Evolutionary conservation across 1,140 invertebrate species (phyloP).

Genomic region (Nephila pilipes): DNA sequence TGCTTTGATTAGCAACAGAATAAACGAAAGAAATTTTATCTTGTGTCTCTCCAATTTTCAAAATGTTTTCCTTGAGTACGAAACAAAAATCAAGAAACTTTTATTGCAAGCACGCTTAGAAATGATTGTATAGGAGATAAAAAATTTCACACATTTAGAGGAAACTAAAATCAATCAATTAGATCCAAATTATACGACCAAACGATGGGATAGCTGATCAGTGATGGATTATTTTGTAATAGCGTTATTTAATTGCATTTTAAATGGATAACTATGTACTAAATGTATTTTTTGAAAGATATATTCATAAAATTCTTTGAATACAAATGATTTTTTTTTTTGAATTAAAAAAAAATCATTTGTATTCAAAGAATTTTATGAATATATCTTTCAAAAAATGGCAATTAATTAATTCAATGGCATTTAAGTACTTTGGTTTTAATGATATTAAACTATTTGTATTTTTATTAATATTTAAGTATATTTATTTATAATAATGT

Average conservation of each 20-base stretch:
- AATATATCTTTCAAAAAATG: no score
- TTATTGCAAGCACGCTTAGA: not conserved
- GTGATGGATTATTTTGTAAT: not conserved
- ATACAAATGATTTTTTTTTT: no score
- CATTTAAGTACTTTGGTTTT: no score
- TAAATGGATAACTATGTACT: not conserved
- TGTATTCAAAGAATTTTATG: no score
- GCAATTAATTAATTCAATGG: no score
- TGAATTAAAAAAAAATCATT: no score
- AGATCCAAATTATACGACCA: not conserved
- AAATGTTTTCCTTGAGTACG: not conserved
- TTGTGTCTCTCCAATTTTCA: not conserved
- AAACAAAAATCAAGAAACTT: not conserved
- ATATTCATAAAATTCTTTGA: no score
- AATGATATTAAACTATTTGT: no score
- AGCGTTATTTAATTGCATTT: not conserved
- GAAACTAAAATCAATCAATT: no score
- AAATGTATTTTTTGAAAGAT: no score
- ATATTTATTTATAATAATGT: no score
- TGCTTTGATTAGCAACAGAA: slow-evolving; percentile 41
- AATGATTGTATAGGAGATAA: not conserved
- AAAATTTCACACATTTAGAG: not conserved
- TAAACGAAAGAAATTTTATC: not conserved
- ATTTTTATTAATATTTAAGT: no score
- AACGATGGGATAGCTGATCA: not conserved